Evolutionary conservation across 2,797 vertebrate genomes (phyloP).

Genomic region (Cuculus canorus): DNA sequence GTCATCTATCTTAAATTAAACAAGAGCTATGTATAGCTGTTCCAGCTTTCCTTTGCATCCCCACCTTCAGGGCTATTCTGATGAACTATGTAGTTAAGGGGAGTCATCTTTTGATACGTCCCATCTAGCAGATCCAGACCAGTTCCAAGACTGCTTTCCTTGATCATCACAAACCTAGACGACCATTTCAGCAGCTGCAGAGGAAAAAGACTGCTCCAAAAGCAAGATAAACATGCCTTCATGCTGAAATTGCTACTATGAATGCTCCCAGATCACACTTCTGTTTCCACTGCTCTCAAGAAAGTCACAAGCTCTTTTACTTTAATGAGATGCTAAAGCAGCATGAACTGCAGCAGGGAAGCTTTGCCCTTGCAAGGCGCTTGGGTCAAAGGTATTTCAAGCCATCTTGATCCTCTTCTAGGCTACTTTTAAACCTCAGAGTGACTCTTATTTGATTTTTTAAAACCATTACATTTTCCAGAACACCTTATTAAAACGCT

Average conservation of each 20-base stretch:
- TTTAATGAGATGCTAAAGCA: slow-evolving; percentile 24
- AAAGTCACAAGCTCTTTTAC: slow-evolving; percentile 3
- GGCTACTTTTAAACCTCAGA: slow-evolving; percentile 30
- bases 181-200: slow-evolving; percentile 25
- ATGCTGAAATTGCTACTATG: neutral
- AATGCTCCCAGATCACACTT: neutral
- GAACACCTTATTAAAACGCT: neutral
- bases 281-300: neutral
- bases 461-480: slow-evolving; percentile 19
- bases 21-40: neutral
- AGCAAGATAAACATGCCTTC: neutral
- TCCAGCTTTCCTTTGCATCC: neutral
- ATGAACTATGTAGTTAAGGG: neutral
- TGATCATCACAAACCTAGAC: neutral
- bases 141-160: neutral
- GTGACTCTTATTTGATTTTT: slow-evolving; percentile 9
- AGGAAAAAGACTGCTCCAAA: slow-evolving; percentile 20
- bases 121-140: neutral
- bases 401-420: neutral
- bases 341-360: slow-evolving; percentile 13
- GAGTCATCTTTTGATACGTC: neutral
- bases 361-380: neutral
- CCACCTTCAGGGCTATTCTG: neutral
- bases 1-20: neutral
- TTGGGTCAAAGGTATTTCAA: slow-evolving; percentile 43